A percentile compares a stretch with the other conserved stretches of the same genome.
phyloP scores from a whole-genome alignment of 2,797 vertebrate species.

The Uromys caudimaculatus region DNA sequence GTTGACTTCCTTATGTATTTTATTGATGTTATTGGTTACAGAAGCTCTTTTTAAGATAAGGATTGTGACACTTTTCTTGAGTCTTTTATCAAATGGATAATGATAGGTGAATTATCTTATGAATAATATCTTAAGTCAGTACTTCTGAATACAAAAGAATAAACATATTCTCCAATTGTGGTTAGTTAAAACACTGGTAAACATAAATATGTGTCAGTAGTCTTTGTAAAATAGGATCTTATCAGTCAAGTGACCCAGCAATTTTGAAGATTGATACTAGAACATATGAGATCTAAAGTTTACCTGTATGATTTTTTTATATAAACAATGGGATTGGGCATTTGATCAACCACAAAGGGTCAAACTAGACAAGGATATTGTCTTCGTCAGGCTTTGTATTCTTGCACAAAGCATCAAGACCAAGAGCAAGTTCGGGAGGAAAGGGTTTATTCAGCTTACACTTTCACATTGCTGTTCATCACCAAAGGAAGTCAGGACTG shows the following conservation, averaged over 20 bases:
- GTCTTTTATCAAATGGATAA: background rate
- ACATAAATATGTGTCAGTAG: fast-evolving
- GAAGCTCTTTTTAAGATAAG: background rate
- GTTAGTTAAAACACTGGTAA: background rate
- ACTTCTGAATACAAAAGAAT: background rate
- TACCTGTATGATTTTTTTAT: background rate
- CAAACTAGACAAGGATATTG: background rate
- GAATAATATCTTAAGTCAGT: background rate
- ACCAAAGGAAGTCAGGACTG: no score
- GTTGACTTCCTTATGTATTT: background rate
- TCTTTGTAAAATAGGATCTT: background rate
- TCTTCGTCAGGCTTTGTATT: no score
- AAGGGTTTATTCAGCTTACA: no score
- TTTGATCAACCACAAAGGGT: no score
- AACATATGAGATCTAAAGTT: background rate
- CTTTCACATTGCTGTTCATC: no score
- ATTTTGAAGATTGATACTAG: background rate
- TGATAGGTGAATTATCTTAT: background rate
- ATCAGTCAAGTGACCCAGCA: background rate
- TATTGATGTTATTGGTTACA: background rate
- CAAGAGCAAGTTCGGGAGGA: no score
- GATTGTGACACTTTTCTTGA: background rate
- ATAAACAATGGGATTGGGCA: background rate
- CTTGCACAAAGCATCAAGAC: no score
- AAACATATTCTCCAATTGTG: background rate